phyloP scores from a whole-genome alignment of 2,888 invertebrate genomes.

The Drosophila flavopinicola region DNA sequence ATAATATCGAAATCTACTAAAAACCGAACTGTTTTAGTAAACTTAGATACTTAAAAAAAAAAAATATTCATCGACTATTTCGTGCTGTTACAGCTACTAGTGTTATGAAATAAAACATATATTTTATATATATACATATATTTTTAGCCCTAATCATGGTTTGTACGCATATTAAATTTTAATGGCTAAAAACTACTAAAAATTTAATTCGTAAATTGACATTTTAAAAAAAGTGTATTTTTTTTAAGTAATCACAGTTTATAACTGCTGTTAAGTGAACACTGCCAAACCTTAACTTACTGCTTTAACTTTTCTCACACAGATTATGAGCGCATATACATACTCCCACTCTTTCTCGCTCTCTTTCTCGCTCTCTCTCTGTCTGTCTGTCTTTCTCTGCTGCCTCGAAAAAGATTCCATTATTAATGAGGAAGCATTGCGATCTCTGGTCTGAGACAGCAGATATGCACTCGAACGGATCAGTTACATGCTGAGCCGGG shows the following conservation, averaged over 20 bases:
- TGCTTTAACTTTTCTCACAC: conserved; percentile 36
- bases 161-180: no score
- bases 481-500: conserved; percentile 58
- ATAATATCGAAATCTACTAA: no score
- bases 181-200: neutral
- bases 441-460: conserved; percentile 37
- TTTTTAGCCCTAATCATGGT: no score
- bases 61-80: no score
- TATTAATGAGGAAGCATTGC: conserved; percentile 59
- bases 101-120: no score
- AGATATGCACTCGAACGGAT: conserved; percentile 62
- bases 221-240: neutral
- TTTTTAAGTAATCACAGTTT: neutral
- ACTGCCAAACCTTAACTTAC: no score
- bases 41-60: no score
- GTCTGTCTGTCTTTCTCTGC: neutral
- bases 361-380: neutral
- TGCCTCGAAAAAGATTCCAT: conserved; percentile 9
- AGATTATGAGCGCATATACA: conserved; percentile 23
- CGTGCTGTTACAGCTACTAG: no score
- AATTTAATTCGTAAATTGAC: neutral
- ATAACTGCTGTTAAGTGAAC: neutral
- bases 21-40: no score
- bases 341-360: neutral
- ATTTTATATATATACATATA: no score